These are phyloP conservation scores for Sebastes taczanowskii DNA, from an alignment of 2,797 vertebrate species.

Conservation along the genomic window DNA sequence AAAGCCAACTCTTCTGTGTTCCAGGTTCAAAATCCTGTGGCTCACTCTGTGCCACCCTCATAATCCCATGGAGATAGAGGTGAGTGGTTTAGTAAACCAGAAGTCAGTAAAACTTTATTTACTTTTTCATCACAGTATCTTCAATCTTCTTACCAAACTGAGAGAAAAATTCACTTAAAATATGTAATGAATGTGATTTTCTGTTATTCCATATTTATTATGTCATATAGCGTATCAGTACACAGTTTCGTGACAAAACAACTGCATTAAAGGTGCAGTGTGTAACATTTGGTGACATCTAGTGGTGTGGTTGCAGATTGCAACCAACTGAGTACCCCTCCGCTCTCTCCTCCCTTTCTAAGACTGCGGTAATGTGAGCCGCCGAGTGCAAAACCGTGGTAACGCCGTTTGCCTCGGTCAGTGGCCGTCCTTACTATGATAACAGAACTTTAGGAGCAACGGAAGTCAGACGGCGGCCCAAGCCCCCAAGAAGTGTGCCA, in stretches of 20 bases:
- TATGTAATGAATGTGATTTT: neutral
- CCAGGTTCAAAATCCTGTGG: conserved; percentile 93
- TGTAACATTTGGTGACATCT: too few species aligned
- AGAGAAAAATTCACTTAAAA: neutral
- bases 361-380: too few species aligned
- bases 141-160: neutral
- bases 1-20: conserved; percentile 13
- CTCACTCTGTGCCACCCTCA: conserved; percentile 94
- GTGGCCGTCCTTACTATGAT: too few species aligned
- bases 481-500: too few species aligned
- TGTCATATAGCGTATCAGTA: neutral
- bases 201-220: neutral
- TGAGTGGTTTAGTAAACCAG: conserved; percentile 64
- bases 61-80: conserved; percentile 94
- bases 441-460: too few species aligned
- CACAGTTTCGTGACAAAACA: neutral
- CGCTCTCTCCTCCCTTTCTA: too few species aligned
- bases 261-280: too few species aligned
- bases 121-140: neutral
- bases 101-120: neutral
- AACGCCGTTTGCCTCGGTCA: too few species aligned
- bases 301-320: too few species aligned
- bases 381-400: too few species aligned
- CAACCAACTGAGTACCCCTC: too few species aligned
- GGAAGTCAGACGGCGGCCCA: too few species aligned